These are phyloP conservation scores for Emydura subglobosa DNA, from an alignment of 2,113 vertebrate species.

Conservation along the genomic window DNA sequence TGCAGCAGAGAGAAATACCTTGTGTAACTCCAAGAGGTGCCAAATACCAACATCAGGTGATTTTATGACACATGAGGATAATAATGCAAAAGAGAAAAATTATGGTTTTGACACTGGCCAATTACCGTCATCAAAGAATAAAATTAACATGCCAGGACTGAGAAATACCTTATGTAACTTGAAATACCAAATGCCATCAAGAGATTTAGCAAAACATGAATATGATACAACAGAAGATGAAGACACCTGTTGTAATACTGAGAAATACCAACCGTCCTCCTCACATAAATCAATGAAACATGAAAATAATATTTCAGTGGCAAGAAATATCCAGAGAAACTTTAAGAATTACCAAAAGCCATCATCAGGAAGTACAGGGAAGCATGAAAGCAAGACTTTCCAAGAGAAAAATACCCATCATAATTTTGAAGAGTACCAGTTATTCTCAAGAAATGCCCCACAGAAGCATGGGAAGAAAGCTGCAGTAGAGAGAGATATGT, in stretches of 20 bases:
- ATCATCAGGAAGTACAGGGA: not conserved
- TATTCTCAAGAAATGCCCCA: not conserved
- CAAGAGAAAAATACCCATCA: not conserved
- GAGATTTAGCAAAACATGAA: not conserved
- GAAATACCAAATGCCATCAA: not conserved
- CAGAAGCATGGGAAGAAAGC: not conserved
- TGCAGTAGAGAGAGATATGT: not conserved
- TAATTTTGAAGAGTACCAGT: not conserved
- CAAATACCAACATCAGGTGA: not conserved
- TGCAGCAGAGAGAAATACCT: not conserved
- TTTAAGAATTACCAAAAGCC: not conserved
- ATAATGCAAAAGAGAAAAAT: not conserved
- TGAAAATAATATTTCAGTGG: not conserved
- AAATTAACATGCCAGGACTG: not conserved
- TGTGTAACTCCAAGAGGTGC: conserved; percentile 5
- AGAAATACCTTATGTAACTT: not conserved
- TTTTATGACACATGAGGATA: not conserved
- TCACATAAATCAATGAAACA: not conserved
- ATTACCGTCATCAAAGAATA: not conserved
- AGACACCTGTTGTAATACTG: not conserved
- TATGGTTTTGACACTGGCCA: not conserved
- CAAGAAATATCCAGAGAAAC: not conserved
- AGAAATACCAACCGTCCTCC: not conserved
- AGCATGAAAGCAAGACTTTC: not conserved
- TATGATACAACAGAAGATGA: not conserved